Percentiles rank a stretch among this genome's conserved stretches.
These are phyloP conservation scores for Bagarius yarrelli DNA, from an alignment of 2,113 vertebrate species.

Conservation along the genomic window DNA sequence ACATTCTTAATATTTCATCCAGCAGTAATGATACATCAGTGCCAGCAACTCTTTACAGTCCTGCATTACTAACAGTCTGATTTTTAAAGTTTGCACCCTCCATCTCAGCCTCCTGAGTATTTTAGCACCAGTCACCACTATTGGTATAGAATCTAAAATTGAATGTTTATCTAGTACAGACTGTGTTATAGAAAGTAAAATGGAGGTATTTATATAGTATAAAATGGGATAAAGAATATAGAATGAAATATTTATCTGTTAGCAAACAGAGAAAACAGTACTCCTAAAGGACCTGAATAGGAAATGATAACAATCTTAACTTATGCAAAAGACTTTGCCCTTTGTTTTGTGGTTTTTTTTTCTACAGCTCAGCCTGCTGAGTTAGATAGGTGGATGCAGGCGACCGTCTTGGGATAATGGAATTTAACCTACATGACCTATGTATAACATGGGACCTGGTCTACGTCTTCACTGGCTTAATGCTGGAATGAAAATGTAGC, in stretches of 20 bases:
- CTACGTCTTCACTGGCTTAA: constrained; percentile 57
- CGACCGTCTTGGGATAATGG: constrained; percentile 41
- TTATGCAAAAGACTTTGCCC: constrained; percentile 62
- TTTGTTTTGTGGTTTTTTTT: constrained; percentile 34
- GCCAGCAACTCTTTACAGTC: no score
- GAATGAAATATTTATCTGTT: neutral
- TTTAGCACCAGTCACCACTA: no score
- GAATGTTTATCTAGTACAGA: no score
- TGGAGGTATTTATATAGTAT: no score
- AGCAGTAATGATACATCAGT: no score
- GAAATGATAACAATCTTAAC: constrained; percentile 43
- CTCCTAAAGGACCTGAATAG: neutral
- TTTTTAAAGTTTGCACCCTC: no score
- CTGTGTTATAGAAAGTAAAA: no score
- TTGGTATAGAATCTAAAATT: no score
- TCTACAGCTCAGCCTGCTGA: constrained; percentile 53
- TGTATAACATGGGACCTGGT: constrained; percentile 51
- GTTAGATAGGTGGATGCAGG: constrained; percentile 47
- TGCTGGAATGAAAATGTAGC: constrained; percentile 51
- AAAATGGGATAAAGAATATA: neutral
- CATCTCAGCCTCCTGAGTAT: no score
- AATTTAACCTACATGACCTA: constrained; percentile 65
- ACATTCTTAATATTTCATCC: no score
- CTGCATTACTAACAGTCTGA: no score
- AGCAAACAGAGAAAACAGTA: neutral